Evolutionary conservation across 2,888 invertebrate species (phyloP), one percentile per base, ranked within the genome.

Genomic region (Leptura quadrifasciata): DNA sequence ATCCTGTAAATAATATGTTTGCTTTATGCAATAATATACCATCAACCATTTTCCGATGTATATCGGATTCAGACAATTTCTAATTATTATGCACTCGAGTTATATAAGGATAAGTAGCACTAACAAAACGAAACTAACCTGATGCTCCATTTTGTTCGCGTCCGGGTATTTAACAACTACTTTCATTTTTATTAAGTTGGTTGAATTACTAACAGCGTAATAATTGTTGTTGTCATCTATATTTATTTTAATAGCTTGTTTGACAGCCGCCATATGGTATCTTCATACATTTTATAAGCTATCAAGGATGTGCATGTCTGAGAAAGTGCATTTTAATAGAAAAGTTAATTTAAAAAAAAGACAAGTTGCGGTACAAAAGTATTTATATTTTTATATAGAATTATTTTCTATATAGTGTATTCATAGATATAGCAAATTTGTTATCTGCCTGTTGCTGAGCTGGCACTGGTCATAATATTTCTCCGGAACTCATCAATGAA

Each of bases 101-200:
- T 70, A 58, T 57, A 57, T 70, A 70, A 70, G 69, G 58, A 60
- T 31, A 57, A 39, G 55, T 57, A 21, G 55, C 24, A 21, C 47
- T 68, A 31, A 21, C n/a, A 24, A 57, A 68, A 68, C 20, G 35
- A 68, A 68, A 68, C 55, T 54, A 65, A 68, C 20, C 47, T 31
- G 57, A 27, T 57, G 55, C n/a, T 52, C 31, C 57, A 31, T 69
- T 71, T 78, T 74, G n/a, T 67, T 61, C 20, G 65, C 64, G 74
- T 78, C 74, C 78, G 72, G 74, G 69, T 78, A 61, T 75, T 61
- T 1, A 39, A 18, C 21, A 20, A 61, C 21, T 72, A 79, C 79
- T 79, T 79, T 79, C 77, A 75, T 79, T 79, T 79, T 77, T 76
- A 74, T 76, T 76, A 73, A 24, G 69, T 72, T 72, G 39, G 72